Base-by-base conservation (phyloP, 2,113 vertebrate genomes). In the Nothoprocta pentlandii region DNA sequence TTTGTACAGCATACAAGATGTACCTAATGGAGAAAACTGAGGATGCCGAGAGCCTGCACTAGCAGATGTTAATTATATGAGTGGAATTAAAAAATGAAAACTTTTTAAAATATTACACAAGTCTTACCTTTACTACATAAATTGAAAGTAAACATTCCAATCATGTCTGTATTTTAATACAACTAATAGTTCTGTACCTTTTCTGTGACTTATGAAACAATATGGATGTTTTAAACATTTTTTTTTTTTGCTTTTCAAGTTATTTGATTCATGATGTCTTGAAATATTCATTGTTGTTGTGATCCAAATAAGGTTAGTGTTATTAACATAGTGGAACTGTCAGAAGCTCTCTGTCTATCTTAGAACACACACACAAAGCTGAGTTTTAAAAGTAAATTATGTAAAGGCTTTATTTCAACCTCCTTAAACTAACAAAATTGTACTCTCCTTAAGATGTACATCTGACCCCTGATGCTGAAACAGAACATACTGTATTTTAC, bases 401-500 rank as follows among this genome's bases (percentile, higher is more conserved):
- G 3, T 80, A 36, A 79, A 64, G 44, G 21, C 13, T 94, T 91
- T 93, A 11, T 91, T 93, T 70, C 53, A 93, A 32, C 10, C 84
- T 90, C 53, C 79, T 90, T 91, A 64, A 85, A 73, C 22, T 79
- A 75, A 80, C 10, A 70, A 46, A 26, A 36, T 93, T 42, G 82
- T 83, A 91, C 77, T 94, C 61, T 95, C 26, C 66, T 90, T 68
- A 61, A 88, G 30, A 80, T 41, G 22, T 91, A 75, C 44, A 84
- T 86, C 92, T 94, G 91, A 54, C 46, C 56, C 16, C 4, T 5
- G 32, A 71, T 94, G 79, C 79, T 90, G 89, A 75, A 94, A 87
- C n/a, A 93, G 79, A 23, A 92, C 84, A 91, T 63, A 71, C 16
- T 69, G 42, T 75, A 80, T 91, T 95, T 94, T 93, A 59, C 49